phyloP scores from a whole-genome alignment of 1,140 invertebrate genomes.

The Drepana arcuata region DNA sequence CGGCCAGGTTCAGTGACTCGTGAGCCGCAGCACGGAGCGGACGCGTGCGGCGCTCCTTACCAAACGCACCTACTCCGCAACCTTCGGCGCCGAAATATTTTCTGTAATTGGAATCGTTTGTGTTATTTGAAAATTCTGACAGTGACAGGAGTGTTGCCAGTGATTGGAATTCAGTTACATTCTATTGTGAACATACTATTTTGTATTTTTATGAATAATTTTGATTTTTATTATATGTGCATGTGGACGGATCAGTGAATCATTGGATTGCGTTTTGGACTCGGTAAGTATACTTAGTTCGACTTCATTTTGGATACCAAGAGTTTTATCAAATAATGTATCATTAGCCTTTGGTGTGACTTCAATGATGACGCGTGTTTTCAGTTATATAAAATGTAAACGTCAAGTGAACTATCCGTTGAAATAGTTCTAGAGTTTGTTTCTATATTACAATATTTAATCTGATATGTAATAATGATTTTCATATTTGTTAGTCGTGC shows the following conservation, averaged over 20 bases:
- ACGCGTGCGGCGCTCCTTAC: constrained; percentile 24
- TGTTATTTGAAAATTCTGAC: constrained; percentile 37
- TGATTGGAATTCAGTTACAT: constrained; percentile 19
- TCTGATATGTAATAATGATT: too few species aligned
- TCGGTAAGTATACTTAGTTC: constrained; percentile 53
- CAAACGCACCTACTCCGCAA: not conserved
- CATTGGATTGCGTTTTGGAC: constrained; percentile 66
- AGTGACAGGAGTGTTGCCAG: constrained; percentile 38
- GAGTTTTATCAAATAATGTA: too few species aligned
- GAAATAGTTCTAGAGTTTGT: too few species aligned
- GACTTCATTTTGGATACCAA: too few species aligned
- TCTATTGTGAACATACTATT: constrained; percentile 15
- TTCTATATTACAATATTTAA: too few species aligned
- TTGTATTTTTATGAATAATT: constrained; percentile 23
- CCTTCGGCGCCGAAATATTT: constrained; percentile 14
- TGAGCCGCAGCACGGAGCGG: constrained; percentile 24
- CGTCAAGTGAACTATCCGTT: too few species aligned
- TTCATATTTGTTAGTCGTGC: too few species aligned
- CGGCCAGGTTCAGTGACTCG: constrained; percentile 56
- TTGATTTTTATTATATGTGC: constrained; percentile 37
- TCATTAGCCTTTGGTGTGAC: too few species aligned
- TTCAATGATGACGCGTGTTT: too few species aligned
- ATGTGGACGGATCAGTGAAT: constrained; percentile 45
- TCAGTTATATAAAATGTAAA: too few species aligned
- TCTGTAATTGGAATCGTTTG: constrained; percentile 28